A percentile compares a stretch with the other conserved stretches of the same genome.
Conservation (phyloP, 1,140 invertebrate genomes). For the Drosophila murphyi region DNA sequence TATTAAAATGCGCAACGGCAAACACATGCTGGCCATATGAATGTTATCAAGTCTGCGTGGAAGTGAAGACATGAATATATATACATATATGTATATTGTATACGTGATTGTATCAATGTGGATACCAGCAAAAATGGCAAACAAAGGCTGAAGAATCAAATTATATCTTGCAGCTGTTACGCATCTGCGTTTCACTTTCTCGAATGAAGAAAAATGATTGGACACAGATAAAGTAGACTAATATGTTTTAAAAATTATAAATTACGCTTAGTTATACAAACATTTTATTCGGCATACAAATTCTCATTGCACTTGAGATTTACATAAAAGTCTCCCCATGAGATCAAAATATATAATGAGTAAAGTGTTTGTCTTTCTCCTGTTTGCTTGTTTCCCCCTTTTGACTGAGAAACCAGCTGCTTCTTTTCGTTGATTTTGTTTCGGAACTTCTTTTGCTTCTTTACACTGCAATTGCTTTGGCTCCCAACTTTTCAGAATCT, state of each 20-base stretch:
- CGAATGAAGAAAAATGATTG: slow-evolving; percentile 16
- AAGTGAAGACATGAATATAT: slow-evolving; percentile 6
- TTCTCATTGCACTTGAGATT: background rate
- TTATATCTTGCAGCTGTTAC: slow-evolving; percentile 58
- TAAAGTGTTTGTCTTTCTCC: background rate
- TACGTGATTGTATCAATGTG: background rate
- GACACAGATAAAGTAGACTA: slow-evolving; percentile 1
- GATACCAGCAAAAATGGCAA: background rate
- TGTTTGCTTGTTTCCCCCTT: background rate
- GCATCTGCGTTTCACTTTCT: slow-evolving; percentile 29
- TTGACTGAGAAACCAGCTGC: background rate
- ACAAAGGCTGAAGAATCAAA: slow-evolving; percentile 18
- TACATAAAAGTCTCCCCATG: background rate
- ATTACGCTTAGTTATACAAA: background rate
- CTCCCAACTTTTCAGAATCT: slow-evolving; percentile 10
- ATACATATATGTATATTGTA: background rate
- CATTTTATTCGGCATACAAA: too few species aligned
- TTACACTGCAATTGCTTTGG: slow-evolving; percentile 14
- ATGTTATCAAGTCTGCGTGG: background rate
- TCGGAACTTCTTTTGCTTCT: background rate
- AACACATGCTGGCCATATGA: slow-evolving; percentile 47
- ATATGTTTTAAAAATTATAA: background rate
- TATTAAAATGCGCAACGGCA: slow-evolving; percentile 35
- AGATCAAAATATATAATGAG: background rate
- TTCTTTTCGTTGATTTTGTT: slow-evolving; percentile 1